These are phyloP conservation scores for Macrosoma leucophasiata DNA, from an alignment of 2,888 invertebrate species.

Conservation along the genomic window DNA sequence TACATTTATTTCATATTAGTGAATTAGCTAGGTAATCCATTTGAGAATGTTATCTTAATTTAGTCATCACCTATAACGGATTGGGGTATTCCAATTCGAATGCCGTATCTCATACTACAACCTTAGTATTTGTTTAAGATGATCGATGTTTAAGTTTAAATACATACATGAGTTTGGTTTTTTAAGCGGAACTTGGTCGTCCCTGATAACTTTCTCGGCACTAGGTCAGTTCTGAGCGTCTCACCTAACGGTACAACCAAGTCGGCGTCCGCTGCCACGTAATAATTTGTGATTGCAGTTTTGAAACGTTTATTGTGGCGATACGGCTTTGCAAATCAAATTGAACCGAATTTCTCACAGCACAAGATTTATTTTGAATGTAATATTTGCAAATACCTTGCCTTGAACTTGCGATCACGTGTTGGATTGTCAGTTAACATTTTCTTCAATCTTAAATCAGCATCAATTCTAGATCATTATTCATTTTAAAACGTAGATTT, in stretches of 20 bases:
- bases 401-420: slow-evolving; percentile 52
- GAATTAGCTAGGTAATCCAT: too few species aligned
- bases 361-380: slow-evolving; percentile 29
- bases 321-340: slow-evolving; percentile 34
- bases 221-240: slow-evolving; percentile 73
- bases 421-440: neutral
- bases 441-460: too few species aligned
- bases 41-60: too few species aligned
- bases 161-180: slow-evolving; percentile 40
- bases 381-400: slow-evolving; percentile 25
- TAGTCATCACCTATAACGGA: too few species aligned
- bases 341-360: slow-evolving; percentile 35
- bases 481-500: too few species aligned
- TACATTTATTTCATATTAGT: too few species aligned
- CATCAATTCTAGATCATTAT: too few species aligned
- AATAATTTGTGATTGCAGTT: slow-evolving; percentile 68
- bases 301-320: slow-evolving; percentile 54
- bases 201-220: slow-evolving; percentile 70
- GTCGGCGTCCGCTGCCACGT: slow-evolving; percentile 64
- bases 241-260: slow-evolving; percentile 72
- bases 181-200: slow-evolving; percentile 56
- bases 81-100: too few species aligned
- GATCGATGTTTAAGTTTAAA: too few species aligned
- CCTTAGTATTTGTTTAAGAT: too few species aligned
- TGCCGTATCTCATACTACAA: too few species aligned